A percentile compares a stretch with the other conserved stretches of the same genome.
These are phyloP conservation scores for Caenorhabditis remanei DNA, from an alignment of 1,140 invertebrate species.

Conservation along the genomic window DNA sequence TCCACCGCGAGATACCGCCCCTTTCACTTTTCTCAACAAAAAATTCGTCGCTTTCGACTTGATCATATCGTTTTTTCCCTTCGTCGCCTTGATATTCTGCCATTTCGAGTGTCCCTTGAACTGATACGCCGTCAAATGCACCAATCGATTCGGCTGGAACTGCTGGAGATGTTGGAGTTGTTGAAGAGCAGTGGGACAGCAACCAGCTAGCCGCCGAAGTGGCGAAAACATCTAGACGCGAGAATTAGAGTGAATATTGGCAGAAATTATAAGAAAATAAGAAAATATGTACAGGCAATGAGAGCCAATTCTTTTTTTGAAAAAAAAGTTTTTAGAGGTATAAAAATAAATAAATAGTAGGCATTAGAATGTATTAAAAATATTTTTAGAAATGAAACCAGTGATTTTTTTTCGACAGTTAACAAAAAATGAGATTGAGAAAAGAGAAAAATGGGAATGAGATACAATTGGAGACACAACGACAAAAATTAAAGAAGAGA, in stretches of 20 bases:
- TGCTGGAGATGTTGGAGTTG: neutral
- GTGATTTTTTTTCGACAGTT: neutral
- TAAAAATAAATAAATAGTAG: no score
- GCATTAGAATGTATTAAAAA: neutral
- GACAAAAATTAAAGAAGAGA: no score
- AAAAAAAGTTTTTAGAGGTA: neutral
- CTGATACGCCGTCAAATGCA: constrained; percentile 46
- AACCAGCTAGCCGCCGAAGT: constrained; percentile 18
- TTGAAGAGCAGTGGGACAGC: neutral
- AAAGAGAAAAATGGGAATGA: no score
- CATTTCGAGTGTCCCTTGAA: constrained; percentile 76
- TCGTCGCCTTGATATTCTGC: constrained; percentile 75
- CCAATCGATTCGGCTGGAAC: neutral
- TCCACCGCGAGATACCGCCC: constrained; percentile 62
- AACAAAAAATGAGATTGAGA: no score
- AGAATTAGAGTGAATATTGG: neutral
- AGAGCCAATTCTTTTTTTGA: neutral
- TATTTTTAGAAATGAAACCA: constrained; percentile 32
- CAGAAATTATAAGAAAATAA: neutral
- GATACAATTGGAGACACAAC: constrained; percentile 17
- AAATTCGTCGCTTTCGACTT: constrained; percentile 68
- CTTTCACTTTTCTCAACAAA: constrained; percentile 62
- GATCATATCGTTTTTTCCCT: constrained; percentile 72
- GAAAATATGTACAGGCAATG: neutral
- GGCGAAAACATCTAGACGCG: neutral